phyloP scores from a whole-genome alignment of 2,888 invertebrate species.

The Ceriagrion tenellum region DNA sequence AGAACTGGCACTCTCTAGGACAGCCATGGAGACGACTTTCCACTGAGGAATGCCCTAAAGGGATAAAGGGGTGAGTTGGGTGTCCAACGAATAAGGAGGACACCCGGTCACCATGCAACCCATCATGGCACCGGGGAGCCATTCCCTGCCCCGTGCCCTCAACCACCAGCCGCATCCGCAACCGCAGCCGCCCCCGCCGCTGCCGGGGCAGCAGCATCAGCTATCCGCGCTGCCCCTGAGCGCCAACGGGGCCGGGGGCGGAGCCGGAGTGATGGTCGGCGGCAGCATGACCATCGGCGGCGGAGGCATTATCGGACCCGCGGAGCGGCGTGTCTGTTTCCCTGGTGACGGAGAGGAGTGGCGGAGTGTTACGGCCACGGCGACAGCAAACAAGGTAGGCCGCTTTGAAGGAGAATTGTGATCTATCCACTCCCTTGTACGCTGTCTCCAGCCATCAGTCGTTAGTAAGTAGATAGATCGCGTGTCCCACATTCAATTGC shows the following conservation, averaged over 20 bases:
- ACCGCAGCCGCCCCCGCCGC: slow-evolving; percentile 8
- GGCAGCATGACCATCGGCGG: not conserved
- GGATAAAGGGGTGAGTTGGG: not conserved
- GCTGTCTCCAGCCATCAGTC: no score
- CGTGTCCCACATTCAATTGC: no score
- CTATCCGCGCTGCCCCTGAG: slow-evolving; percentile 49
- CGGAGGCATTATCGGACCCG: slow-evolving; percentile 15
- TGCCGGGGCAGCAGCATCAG: slow-evolving; percentile 19
- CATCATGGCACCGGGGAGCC: slow-evolving; percentile 45
- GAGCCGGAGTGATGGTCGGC: not conserved
- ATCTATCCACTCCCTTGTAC: no score
- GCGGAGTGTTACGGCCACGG: slow-evolving; percentile 36
- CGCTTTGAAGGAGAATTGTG: no score
- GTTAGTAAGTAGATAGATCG: no score
- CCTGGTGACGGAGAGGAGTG: slow-evolving; percentile 61
- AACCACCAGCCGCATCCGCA: slow-evolving; percentile 42
- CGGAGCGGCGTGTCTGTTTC: slow-evolving; percentile 54
- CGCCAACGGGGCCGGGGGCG: slow-evolving; percentile 40
- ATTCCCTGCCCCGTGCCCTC: slow-evolving; percentile 48
- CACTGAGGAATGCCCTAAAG: not conserved
- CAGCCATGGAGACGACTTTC: not conserved
- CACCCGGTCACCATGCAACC: slow-evolving; percentile 57
- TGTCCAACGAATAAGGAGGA: not conserved
- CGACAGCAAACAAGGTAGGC: slow-evolving; percentile 59
- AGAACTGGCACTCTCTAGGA: not conserved